Evolutionary conservation across 2,888 invertebrate genomes (phyloP), one percentile per base, ranked within the genome.

Genomic region (Dichetophora obliterata): DNA sequence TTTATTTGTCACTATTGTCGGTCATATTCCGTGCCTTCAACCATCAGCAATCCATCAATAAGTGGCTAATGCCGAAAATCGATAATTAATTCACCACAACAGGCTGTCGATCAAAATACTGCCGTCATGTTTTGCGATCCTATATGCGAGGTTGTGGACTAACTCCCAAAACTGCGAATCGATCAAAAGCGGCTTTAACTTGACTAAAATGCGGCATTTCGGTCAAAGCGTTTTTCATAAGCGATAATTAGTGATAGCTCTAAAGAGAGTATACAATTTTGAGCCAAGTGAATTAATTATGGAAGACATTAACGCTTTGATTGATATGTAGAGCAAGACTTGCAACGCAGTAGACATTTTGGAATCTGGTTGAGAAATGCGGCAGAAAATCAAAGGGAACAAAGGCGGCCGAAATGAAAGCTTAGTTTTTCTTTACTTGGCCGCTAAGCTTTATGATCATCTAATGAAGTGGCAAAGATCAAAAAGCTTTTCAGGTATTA

Each of bases 11-110:
- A n/a, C 48, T 22, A 68, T 68, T 50, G 68, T 19, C 48, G 19
- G 16, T 19, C 57, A 57, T 11, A 11, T 3, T 16, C 66, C 5
- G 6, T 50, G 68, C 16, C 71, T n/a, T n/a, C n/a, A n/a, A n/a
- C n/a, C n/a, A n/a, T n/a, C n/a, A n/a, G n/a, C n/a, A n/a, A 71
- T 71, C 59, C 37, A 71, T 71, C 71, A 71, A 59, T 16, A 54
- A 59, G 71, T 37, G 57, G 24, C 6, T 71, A 34, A 59, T 22
- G 59, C 22, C 43, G 34, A 5, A 71, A 43, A 34, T 59, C 37
- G 57, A 71, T 27, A 24, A 19, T 34, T 24, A 68, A 48, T 27
- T 24, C 66, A n/a, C 22, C 68, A 22, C 24, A 66, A 22, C 24
- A 27, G 57, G 22, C 59, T 59, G 71, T 59, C 59, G 71, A 71